Conservation (phyloP, 2,113 vertebrate genomes). For the Spea multiplicata region DNA sequence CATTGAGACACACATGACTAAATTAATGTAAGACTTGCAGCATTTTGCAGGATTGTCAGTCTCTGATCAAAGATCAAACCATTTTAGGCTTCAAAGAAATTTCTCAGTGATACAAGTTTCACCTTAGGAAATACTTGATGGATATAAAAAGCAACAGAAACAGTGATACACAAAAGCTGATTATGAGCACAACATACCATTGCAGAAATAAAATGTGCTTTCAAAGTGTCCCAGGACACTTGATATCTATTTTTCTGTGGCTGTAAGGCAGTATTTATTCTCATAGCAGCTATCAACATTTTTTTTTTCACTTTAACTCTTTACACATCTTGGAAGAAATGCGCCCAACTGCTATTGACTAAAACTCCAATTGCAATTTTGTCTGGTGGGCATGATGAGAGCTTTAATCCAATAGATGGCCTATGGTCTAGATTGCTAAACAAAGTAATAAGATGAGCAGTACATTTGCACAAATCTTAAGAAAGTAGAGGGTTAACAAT, state of each 20-base stretch:
- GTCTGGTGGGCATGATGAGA: too few species aligned
- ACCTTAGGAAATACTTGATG: slow-evolving; percentile 27
- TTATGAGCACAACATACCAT: neutral
- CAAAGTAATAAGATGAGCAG: too few species aligned
- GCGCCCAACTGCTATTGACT: too few species aligned
- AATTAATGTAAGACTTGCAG: slow-evolving; percentile 2
- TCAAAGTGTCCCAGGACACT: neutral
- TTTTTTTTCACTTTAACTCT: neutral
- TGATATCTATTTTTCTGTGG: neutral
- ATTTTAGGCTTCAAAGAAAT: slow-evolving; percentile 29
- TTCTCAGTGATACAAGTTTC: slow-evolving; percentile 13
- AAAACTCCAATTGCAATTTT: too few species aligned
- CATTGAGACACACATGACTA: slow-evolving; percentile 8
- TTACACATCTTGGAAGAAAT: too few species aligned
- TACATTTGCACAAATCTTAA: too few species aligned
- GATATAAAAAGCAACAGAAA: slow-evolving; percentile 18
- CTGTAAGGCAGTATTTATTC: slow-evolving; percentile 3
- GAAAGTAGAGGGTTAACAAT: too few species aligned
- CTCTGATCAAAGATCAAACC: slow-evolving; percentile 37
- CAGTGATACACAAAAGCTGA: slow-evolving; percentile 18
- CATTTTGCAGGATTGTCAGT: slow-evolving; percentile 16
- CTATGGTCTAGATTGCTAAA: too few species aligned
- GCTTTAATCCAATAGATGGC: too few species aligned
- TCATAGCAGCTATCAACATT: neutral
- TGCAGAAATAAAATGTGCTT: neutral